These are phyloP conservation scores for Amorpha juglandis DNA, from an alignment of 2,888 invertebrate genomes.

Conservation along the genomic window DNA sequence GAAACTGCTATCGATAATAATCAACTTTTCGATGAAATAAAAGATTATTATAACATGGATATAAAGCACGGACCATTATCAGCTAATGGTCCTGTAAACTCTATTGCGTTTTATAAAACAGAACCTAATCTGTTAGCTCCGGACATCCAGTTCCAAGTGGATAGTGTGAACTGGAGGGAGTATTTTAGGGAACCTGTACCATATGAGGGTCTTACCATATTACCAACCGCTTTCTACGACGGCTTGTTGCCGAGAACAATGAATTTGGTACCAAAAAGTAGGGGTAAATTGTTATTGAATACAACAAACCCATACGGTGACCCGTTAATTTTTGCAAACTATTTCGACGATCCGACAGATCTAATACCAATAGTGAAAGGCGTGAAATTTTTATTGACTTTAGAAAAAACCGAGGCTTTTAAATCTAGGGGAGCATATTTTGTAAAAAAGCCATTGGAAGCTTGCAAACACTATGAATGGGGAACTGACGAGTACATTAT, in stretches of 20 bases:
- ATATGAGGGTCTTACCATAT: conserved; percentile 53
- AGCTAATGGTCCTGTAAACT: conserved; percentile 79
- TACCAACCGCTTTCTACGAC: conserved; percentile 85
- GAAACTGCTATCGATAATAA: conserved; percentile 67
- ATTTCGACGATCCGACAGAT: conserved; percentile 85
- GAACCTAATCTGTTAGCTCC: conserved; percentile 76
- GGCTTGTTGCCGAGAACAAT: conserved; percentile 83
- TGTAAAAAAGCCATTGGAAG: conserved; percentile 78
- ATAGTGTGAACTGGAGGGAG: conserved; percentile 76
- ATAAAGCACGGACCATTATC: conserved; percentile 77
- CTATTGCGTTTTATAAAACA: conserved; percentile 84
- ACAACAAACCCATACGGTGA: conserved; percentile 87
- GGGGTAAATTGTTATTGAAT: conserved; percentile 85
- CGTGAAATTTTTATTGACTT: conserved; percentile 80
- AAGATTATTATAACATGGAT: conserved; percentile 60
- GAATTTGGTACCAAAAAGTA: conserved; percentile 84
- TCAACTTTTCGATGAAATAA: conserved; percentile 64
- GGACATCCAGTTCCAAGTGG: conserved; percentile 85
- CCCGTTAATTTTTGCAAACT: conserved; percentile 88
- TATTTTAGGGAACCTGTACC: conserved; percentile 76
- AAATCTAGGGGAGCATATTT: conserved; percentile 81
- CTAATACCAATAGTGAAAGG: conserved; percentile 84
- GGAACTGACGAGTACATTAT: conserved; percentile 86
- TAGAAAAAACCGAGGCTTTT: conserved; percentile 84
- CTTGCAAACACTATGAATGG: conserved; percentile 84